Percentiles rank a stretch among this genome's conserved stretches.
These are phyloP conservation scores for Tragelaphus imberbis DNA, from an alignment of 2,113 vertebrate species.

Conservation along the genomic window DNA sequence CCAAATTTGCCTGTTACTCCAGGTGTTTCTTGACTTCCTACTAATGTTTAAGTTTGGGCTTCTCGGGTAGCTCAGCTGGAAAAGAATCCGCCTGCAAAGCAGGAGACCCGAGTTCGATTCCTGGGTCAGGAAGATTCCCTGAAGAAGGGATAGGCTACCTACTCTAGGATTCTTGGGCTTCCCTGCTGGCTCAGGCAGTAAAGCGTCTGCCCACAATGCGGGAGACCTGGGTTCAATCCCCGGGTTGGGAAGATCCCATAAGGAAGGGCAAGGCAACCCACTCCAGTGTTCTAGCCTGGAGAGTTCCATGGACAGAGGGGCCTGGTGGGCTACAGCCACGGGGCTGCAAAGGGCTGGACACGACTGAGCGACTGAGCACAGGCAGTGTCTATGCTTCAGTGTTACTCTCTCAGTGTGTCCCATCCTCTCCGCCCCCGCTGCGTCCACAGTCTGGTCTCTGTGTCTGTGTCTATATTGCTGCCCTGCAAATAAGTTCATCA, in stretches of 20 bases:
- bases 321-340: neutral
- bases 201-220: accelerated
- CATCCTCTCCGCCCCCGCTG: neutral
- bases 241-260: neutral
- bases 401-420: neutral
- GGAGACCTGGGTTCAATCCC: neutral
- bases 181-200: neutral
- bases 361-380: neutral
- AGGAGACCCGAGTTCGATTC: neutral
- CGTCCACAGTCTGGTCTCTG: neutral
- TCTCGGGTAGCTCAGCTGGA: neutral
- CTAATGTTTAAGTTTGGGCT: neutral
- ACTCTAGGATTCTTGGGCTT: neutral
- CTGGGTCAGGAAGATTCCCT: neutral
- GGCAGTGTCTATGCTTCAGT: neutral
- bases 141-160: neutral
- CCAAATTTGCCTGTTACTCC: too few relatives aligned
- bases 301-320: neutral
- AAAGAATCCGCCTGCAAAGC: neutral
- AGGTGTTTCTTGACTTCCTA: too few relatives aligned
- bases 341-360: neutral
- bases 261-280: neutral
- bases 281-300: neutral
- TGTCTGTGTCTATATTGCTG: neutral
- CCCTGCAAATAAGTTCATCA: neutral